Base-by-base conservation (phyloP, 2,113 vertebrate species). In the Garra rufa region DNA sequence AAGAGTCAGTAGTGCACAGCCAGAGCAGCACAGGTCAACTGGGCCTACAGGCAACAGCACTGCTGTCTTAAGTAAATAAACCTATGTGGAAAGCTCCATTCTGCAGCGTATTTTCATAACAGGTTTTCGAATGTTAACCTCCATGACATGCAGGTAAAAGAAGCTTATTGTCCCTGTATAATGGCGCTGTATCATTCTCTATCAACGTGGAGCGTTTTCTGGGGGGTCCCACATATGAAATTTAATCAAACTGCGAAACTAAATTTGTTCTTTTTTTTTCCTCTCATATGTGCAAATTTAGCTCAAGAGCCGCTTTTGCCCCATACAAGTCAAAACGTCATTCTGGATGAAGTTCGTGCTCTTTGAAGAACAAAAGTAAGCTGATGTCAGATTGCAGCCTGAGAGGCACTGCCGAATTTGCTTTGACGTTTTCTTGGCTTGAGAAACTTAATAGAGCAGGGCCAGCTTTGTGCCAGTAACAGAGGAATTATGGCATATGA, bases 351-450 rank as follows among this genome's bases (percentile, higher is more conserved):
- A 85, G 87, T 84, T 83, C 86, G 85, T 91, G 87, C 82, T 82
- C 71, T 89, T 80, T 92, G 91, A 90, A 92, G 89, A 85, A 88
- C 86, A 34, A 82, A 87, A 89, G 86, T 76, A 87, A 86, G 88
- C 85, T 88, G 89, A 88, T 87, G 88, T 91, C 57, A 43, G 85
- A 83, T 85, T 1, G 46, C 79, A 89, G 75, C 86, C 79, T 86
- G 90, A 90, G 91, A 77, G 88, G 79, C 85, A 87, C 88, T 90
- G 82, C 87, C 79, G 90, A 92, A 93, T 89, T 89, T 71, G 63
- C 82, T 76, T 50, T 88, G 92, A 93, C 87, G 5, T 2, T 76
- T 92, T 90, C 65, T 91, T 93, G 92, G 92, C 92, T 91, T 87
- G 57, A 76, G 78, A 86, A 85, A 83, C 86, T 69, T 55, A 85